Percentiles rank a stretch among this genome's conserved stretches.
Evolutionary conservation across 2,888 invertebrate species (phyloP).

Genomic region (Alsophila aescularia): DNA sequence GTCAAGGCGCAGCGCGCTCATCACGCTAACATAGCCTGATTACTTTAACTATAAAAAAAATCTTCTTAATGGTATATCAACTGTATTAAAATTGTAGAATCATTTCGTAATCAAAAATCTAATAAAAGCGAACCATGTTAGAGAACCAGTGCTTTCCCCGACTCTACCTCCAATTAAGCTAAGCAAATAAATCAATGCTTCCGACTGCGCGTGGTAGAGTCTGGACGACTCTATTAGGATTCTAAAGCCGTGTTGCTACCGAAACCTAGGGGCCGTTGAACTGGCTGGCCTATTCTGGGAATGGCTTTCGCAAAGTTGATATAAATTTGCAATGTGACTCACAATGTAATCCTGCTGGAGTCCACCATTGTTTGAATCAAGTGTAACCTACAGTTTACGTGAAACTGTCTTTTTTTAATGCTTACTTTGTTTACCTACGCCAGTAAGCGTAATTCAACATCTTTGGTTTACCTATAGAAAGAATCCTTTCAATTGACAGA

Average conservation of each 20-base stretch:
- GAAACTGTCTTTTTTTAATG: too few relatives aligned
- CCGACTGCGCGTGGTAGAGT: conserved; percentile 17
- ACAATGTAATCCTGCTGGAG: not conserved
- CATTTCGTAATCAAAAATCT: too few relatives aligned
- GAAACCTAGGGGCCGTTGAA: conserved; percentile 39
- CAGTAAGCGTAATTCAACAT: too few relatives aligned
- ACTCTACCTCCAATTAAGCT: conserved; percentile 10
- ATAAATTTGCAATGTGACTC: not conserved
- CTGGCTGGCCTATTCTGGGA: conserved; percentile 43
- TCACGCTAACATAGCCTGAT: too few relatives aligned
- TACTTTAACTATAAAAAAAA: too few relatives aligned
- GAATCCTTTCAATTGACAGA: too few relatives aligned
- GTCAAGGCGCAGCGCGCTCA: too few relatives aligned
- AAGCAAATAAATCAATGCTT: conserved; percentile 17
- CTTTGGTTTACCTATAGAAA: too few relatives aligned
- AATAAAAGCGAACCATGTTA: not conserved
- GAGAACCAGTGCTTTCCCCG: not conserved
- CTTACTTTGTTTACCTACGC: not conserved
- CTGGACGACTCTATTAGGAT: conserved; percentile 43
- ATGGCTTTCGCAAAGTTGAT: conserved; percentile 1
- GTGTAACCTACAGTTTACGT: too few relatives aligned
- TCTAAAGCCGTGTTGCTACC: conserved; percentile 47
- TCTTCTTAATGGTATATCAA: too few relatives aligned
- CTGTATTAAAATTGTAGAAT: too few relatives aligned
- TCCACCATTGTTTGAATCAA: too few relatives aligned